Evolutionary conservation across 2,888 invertebrate species (phyloP), one percentile per base, ranked within the genome.

Genomic region (Ernsta delagoae): DNA sequence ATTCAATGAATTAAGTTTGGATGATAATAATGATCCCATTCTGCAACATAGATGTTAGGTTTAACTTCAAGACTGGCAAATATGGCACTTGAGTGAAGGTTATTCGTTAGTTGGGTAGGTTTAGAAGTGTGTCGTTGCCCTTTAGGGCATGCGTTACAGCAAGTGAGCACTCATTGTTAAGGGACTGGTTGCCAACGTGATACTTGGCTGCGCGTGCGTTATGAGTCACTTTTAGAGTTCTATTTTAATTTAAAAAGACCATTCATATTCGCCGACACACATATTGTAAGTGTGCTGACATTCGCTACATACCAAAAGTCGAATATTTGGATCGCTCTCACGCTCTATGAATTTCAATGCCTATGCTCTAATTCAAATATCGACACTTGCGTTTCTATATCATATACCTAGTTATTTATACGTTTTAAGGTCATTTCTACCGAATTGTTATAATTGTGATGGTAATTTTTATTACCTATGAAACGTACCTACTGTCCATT

Each of bases 131-230:
- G 86, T 86, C 85, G 84, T 82, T 88, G 86, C 76, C 83, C 73
- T 77, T 75, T 74, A 62, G 77, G 74, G 69, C 73, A 75, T 73
- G 75, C 82, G 85, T 88, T 82, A 86, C 85, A 81, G 79, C 57
- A 31, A 74, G 72, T 82, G 83, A 77, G 80, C 85, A 83, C 78
- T 74, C 78, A 84, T 87, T 87, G 88, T 88, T 74, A 74, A 75
- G 4, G 73, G 83, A 75, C 79, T 78, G 72, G 80, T 80, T 88
- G 89, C 87, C 87, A 87, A 86, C 81, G 82, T 81, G 79, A 81
- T 85, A 86, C 83, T 86, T 87, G 86, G 87, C 86, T 85, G 83
- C 84, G 83, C 82, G 85, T 84, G 74, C 65, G 41, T 68, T 59
- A 56, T 81, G 80, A 85, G 86, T 85, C 87, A 82, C 81, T 79